Conservation (phyloP, 2,888 invertebrate genomes). For the Dioctria rufipes region DNA sequence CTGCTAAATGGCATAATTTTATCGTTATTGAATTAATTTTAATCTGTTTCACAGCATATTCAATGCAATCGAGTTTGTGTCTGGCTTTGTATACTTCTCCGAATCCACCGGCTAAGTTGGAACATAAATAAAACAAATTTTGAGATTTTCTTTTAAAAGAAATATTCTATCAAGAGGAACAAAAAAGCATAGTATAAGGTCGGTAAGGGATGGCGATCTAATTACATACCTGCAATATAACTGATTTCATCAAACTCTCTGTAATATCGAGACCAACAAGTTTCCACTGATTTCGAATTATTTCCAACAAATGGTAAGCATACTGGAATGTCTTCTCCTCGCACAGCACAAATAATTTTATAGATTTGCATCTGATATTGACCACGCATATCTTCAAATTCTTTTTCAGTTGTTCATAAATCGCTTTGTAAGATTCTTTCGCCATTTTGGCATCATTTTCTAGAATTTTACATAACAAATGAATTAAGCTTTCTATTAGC, state of each 20-base stretch:
- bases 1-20: conserved; percentile 78
- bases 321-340: conserved; percentile 74
- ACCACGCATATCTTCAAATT: conserved; percentile 78
- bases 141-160: not conserved
- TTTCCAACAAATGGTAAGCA: conserved; percentile 74
- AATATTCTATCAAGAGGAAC: not conserved
- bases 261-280: conserved; percentile 76
- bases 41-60: conserved; percentile 87
- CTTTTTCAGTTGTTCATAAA: conserved; percentile 79
- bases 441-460: conserved; percentile 76
- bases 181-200: not conserved
- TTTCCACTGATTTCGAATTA: conserved; percentile 71
- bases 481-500: conserved; percentile 80
- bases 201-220: not conserved
- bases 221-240: conserved; percentile 74
- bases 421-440: conserved; percentile 76
- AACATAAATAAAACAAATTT: not conserved
- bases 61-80: conserved; percentile 82
- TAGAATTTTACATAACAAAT: conserved; percentile 78
- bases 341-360: conserved; percentile 76
- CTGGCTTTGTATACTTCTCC: conserved; percentile 83
- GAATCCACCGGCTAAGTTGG: conserved; percentile 76
- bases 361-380: conserved; percentile 80
- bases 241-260: conserved; percentile 80
- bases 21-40: conserved; percentile 77